Base-by-base conservation (phyloP, 2,888 invertebrate species). In the Fabriciana adippe region DNA sequence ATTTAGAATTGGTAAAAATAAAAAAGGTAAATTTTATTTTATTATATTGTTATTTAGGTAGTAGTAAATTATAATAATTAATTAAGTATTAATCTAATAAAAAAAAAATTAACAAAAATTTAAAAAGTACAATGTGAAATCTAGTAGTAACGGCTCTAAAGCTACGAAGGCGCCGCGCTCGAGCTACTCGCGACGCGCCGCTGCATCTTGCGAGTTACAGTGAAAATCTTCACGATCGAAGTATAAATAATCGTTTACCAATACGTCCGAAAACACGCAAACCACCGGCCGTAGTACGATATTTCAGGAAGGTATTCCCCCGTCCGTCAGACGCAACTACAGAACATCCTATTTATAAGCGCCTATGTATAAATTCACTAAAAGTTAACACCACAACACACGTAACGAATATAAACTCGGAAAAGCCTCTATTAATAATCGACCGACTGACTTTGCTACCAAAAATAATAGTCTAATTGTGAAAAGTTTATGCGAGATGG, bases 401-500 rank as follows among this genome's bases (percentile, higher is more conserved):
- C 91, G 93, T 92, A 92, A 92, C 92, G 92, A 92, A 92, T 92
- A 92, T 92, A 93, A 92, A 92, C 93, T 93, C 91, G 91, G 90
- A 92, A 92, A 92, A 93, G 92, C 92, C 92, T 91, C 93, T 93
- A 93, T 93, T 93, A 93, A 93, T 93, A 93, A 92, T 92, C 93
- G 93, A 90, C 92, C 92, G 93, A 92, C 93, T 92, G 93, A 92
- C 93, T 92, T 92, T 89, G 92, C 92, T 92, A 93, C 93, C 93
- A 92, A 93, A 93, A 93, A 93, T 93, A 93, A 93, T 93, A 92
- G 93, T 93, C 93, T 93, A 93, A 93, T 93, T 93, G 92, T 92
- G 93, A 93, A 92, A 92, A 92, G 92, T 92, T 92, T 92, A 92
- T 92, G 91, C 90, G 90, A 89, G 93, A 92, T 92, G 92, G 92